Percentiles rank a stretch among this genome's conserved stretches.
These are phyloP conservation scores for Pipistrellus pygmaeus DNA, from an alignment of 2,797 vertebrate species.

Conservation along the genomic window DNA sequence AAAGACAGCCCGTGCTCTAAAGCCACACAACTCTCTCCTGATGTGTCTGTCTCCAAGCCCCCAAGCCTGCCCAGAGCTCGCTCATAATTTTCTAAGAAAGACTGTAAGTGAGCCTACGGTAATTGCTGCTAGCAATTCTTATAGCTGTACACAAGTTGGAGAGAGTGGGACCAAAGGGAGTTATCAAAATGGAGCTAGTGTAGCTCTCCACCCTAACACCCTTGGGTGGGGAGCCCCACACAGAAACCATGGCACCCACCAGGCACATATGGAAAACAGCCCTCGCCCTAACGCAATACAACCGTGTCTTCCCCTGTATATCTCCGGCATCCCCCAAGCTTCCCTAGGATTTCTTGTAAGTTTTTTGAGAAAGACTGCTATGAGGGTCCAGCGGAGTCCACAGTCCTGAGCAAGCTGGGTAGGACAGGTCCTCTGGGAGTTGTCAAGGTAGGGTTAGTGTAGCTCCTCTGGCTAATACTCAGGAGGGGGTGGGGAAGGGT, in stretches of 20 bases:
- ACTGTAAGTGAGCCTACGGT: neutral
- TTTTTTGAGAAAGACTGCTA: neutral
- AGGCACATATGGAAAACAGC: neutral
- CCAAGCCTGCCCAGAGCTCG: neutral
- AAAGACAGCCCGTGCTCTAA: neutral
- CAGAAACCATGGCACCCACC: neutral
- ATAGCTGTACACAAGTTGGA: neutral
- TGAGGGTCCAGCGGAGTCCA: neutral
- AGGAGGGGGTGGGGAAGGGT: rapidly evolving
- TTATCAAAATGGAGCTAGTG: neutral
- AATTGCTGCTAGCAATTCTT: neutral
- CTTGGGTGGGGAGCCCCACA: neutral
- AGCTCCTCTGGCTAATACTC: neutral
- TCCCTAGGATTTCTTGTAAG: neutral
- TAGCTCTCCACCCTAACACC: neutral
- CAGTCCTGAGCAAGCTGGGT: neutral
- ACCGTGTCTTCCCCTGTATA: neutral
- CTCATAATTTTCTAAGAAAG: neutral
- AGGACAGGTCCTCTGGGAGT: neutral
- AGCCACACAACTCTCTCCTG: neutral
- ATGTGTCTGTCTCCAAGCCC: neutral
- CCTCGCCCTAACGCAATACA: neutral
- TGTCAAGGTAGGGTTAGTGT: neutral
- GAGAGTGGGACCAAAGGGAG: neutral
- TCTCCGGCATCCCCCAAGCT: neutral